Percentiles rank a stretch among this genome's conserved stretches.
Conservation (phyloP, 53 echinoderm and acorn worm species). For the Paracentrotus lividus region DNA sequence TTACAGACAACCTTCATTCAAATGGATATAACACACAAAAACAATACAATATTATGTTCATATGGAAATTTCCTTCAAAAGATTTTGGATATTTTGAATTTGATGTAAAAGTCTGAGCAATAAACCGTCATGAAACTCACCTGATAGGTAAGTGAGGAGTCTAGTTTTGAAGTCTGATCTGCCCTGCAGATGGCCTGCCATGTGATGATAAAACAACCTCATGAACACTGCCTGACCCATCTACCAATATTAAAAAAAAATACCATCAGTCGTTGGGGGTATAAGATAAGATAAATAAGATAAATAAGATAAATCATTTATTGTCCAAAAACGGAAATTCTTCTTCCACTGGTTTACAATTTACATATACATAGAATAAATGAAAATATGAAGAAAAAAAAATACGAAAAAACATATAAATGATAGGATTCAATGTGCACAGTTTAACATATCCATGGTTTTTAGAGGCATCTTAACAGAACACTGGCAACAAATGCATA, state of each 20-base stretch:
- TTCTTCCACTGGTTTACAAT: too few species aligned
- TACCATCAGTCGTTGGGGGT: neutral
- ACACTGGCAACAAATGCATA: too few species aligned
- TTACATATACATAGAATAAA: too few species aligned
- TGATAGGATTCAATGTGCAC: too few species aligned
- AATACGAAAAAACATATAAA: too few species aligned
- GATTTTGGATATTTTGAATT: neutral
- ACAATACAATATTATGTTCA: neutral
- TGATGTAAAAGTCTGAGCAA: neutral
- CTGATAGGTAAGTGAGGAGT: constrained; percentile 93
- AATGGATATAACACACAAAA: neutral
- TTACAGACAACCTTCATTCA: neutral
- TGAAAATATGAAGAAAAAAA: too few species aligned
- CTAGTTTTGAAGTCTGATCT: constrained; percentile 84
- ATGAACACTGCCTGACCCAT: constrained; percentile 94
- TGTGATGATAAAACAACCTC: constrained; percentile 95
- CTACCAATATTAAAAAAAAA: constrained; percentile 39
- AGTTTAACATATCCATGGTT: too few species aligned
- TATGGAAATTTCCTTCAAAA: neutral
- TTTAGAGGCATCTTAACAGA: too few species aligned
- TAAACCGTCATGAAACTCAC: constrained; percentile 50
- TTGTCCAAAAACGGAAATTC: too few species aligned
- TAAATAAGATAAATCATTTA: too few species aligned
- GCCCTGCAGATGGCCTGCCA: constrained; percentile 90
- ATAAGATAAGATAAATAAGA: neutral